Evolutionary conservation across 2,797 vertebrate genomes (phyloP), one percentile per base, ranked within the genome.

Genomic region (Rhabdophis nuchalis): DNA sequence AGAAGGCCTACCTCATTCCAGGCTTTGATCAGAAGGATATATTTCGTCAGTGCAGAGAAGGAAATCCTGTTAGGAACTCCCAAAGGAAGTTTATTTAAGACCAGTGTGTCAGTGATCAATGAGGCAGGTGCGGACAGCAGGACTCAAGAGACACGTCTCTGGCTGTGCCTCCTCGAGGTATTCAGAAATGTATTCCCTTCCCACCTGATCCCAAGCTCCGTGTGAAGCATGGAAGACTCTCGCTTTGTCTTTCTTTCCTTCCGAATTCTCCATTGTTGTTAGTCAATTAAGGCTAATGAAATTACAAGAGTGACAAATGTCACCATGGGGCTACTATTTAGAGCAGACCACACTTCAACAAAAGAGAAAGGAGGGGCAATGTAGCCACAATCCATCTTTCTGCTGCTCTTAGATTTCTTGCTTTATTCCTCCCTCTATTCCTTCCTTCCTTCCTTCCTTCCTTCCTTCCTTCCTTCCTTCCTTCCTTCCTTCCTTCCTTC

Each of bases 261-360:
- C 93, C 36, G 54, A 92, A 93, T 94, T 92, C 95, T 95, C 95
- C 61, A 92, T 12, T 85, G n/a, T 87, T 54, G 14, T 53, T 54
- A 90, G 95, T 95, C 89, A 95, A 96, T 96, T 97, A 97, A 97
- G 96, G 96, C 96, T 96, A 95, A 94, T 96, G 89, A 96, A 87
- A 95, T 96, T 96, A 92, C 95, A 94, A 95, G 95, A 96, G 94
- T 95, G 94, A 95, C 96, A 82, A 58, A 57, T 89, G 89, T 46
- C 92, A 92, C 92, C 92, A 53, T 94, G 89, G 96, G 96, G 92
- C 93, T 95, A 85, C 86, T 94, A 91, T 89, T 92, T 90, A 93
- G 86, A 93, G 4, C 88, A 13, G 3, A n/a, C 58, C 88, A 52
- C 0, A 0, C 82, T 32, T 88, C 0, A 0, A 0, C 29, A 82